These are phyloP conservation scores for Lucinisca nassula DNA, from an alignment of 2,888 invertebrate species.

Conservation along the genomic window DNA sequence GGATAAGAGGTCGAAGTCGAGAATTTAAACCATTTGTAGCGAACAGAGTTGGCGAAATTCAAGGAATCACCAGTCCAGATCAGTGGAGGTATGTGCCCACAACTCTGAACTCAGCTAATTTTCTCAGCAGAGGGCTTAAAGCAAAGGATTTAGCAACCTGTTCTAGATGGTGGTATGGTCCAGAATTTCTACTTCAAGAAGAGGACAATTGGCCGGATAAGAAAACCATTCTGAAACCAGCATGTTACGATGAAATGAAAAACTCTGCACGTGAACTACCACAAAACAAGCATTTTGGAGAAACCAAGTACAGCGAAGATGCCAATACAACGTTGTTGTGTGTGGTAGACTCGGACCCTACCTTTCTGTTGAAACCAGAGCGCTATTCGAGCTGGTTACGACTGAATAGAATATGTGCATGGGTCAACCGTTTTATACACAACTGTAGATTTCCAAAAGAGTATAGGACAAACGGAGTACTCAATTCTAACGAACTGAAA, in stretches of 20 bases:
- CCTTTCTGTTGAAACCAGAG: neutral
- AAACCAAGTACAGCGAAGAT: neutral
- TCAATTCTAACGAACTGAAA: neutral
- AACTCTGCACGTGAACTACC: neutral
- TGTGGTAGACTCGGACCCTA: neutral
- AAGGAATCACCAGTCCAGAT: neutral
- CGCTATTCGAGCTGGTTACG: neutral
- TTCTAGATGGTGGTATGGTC: constrained; percentile 14
- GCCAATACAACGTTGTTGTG: neutral
- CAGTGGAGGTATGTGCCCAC: constrained; percentile 13
- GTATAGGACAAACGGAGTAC: neutral
- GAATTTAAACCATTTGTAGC: constrained; percentile 55
- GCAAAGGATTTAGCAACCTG: neutral
- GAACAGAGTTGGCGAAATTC: constrained; percentile 50
- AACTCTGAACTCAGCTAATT: neutral
- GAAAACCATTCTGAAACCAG: neutral
- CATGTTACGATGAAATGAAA: no score
- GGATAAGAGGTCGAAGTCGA: constrained; percentile 44
- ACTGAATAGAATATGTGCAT: neutral
- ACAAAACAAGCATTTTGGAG: neutral
- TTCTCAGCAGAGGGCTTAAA: neutral
- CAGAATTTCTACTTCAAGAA: neutral
- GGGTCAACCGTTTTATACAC: neutral
- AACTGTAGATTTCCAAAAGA: neutral
- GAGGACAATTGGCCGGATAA: constrained; percentile 4